phyloP scores from a whole-genome alignment of 1,140 invertebrate species.

The Carposina sasakii region DNA sequence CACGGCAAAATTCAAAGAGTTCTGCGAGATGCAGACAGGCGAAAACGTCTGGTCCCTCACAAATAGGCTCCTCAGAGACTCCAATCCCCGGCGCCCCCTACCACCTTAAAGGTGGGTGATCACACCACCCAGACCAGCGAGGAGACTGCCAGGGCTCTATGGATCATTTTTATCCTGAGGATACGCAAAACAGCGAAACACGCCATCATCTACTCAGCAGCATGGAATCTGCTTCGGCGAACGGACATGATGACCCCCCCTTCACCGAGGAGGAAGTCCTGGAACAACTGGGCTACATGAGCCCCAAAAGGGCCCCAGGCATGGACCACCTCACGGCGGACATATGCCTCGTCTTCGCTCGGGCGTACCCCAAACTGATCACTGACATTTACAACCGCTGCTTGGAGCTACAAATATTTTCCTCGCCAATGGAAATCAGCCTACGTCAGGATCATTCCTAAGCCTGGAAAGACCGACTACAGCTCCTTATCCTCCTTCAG shows the following conservation, averaged over 20 bases:
- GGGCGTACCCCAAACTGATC: conserved; percentile 11
- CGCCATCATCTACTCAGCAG: background rate
- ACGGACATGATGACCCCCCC: conserved; percentile 6
- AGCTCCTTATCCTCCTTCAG: conserved; percentile 5
- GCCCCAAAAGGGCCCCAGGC: conserved; percentile 21
- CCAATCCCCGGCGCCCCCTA: conserved; percentile 2
- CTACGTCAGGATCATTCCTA: conserved; percentile 10
- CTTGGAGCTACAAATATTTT: conserved; percentile 8
- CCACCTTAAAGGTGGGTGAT: conserved; percentile 10
- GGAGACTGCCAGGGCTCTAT: conserved; percentile 18
- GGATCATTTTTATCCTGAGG: conserved; percentile 22
- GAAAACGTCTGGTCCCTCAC: conserved; percentile 25
- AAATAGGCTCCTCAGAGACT: conserved; percentile 17
- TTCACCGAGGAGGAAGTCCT: conserved; percentile 15
- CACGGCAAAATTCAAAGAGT: conserved; percentile 16
- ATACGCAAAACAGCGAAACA: conserved; percentile 9
- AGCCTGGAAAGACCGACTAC: conserved; percentile 14
- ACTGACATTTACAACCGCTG: conserved; percentile 22
- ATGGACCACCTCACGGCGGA: conserved; percentile 24
- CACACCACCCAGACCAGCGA: conserved; percentile 5
- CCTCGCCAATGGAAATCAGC: conserved; percentile 7
- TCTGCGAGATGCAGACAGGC: conserved; percentile 17
- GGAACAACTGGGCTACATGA: conserved; percentile 15
- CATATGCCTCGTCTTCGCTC: conserved; percentile 18
- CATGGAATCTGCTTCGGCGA: background rate